Evolutionary conservation across 64 coral and sea anemone species (phyloP).

Genomic region (Cladopsammia gracilis): DNA sequence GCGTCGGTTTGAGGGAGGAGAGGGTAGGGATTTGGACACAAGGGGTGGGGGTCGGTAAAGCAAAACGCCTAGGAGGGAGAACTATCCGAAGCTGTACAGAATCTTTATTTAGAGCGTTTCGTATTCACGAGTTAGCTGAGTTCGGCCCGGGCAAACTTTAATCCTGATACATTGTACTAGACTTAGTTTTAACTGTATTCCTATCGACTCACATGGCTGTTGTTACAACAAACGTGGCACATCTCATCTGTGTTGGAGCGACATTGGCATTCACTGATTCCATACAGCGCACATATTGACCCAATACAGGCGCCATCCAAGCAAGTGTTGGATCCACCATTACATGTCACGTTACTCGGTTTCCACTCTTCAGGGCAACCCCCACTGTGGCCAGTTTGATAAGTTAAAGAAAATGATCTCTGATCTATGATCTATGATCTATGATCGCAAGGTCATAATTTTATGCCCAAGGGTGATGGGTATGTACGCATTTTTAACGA

Average conservation of each 20-base stretch:
- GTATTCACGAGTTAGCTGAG: too few relatives aligned
- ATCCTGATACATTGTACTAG: too few relatives aligned
- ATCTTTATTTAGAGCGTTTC: too few relatives aligned
- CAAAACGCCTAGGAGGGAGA: too few relatives aligned
- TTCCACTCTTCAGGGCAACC: conserved; percentile 65
- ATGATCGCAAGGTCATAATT: too few relatives aligned
- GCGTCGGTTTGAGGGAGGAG: too few relatives aligned
- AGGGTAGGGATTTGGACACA: too few relatives aligned
- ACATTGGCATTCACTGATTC: conserved; percentile 66
- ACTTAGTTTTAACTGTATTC: not conserved
- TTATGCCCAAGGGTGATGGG: too few relatives aligned
- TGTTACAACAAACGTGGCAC: conserved; percentile 86
- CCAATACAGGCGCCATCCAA: conserved; percentile 77
- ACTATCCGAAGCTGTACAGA: too few relatives aligned
- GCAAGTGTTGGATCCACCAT: conserved; percentile 80
- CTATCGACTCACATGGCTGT: conserved; percentile 18
- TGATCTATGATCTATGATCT: not conserved
- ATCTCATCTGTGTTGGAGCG: conserved; percentile 2
- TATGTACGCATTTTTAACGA: too few relatives aligned
- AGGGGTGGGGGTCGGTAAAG: too few relatives aligned
- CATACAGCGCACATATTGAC: conserved; percentile 83
- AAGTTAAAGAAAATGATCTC: conserved; percentile 51
- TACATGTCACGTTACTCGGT: conserved; percentile 76
- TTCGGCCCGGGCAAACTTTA: too few relatives aligned
- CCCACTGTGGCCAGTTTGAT: conserved; percentile 28